Base-by-base conservation (phyloP, 1,140 invertebrate species). In the Papilio xuthus region DNA sequence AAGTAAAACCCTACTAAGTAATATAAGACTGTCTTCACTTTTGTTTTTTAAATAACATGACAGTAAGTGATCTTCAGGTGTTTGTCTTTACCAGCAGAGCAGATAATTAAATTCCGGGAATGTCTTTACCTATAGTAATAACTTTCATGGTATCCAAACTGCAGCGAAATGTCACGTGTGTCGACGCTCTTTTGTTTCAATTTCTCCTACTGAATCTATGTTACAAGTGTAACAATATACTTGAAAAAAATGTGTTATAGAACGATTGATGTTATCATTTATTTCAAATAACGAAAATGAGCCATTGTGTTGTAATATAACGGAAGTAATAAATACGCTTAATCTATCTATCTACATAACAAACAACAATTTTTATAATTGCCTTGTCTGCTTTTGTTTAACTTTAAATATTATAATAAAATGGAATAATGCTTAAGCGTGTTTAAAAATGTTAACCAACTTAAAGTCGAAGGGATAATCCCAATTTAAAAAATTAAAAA, bases 401-500 rank as follows among this genome's bases (percentile, higher is more conserved):
- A 53, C 18, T 53, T 53, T 53, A 67, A 67, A 67, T 20, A n/a
- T n/a, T n/a, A n/a, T n/a, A 50, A 73, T 28, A 50, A 26, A 47
- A 23, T 50, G 42, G 13, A 47, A 28, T 13, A 42, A 15, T 26
- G 26, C 13, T 73, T 13, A 18, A 50, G 20, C 71, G 9, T 71
- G 41, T 47, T 47, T 50, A 20, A 50, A 50, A 75, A 32, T 75
- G 18, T 75, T 75, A 56, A 75, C 47, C 13, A 42, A 53, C 23
- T 74, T 37, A 56, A 75, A 13, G 23, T 37, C 23, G 44, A 75
- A 8, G 53, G 23, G 74, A 76, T 76, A 41, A 76, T 76, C 37
- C 26, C 32, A 76, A 63, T 63, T 76, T 76, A 41, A 63, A 76
- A 76, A 47, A 41, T 63, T 76, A 60, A 76, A 76, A 76, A 76